A percentile compares a stretch with the other conserved stretches of the same genome.
Evolutionary conservation across 2,797 vertebrate species (phyloP).

Genomic region (Coranthus polyacanthus): DNA sequence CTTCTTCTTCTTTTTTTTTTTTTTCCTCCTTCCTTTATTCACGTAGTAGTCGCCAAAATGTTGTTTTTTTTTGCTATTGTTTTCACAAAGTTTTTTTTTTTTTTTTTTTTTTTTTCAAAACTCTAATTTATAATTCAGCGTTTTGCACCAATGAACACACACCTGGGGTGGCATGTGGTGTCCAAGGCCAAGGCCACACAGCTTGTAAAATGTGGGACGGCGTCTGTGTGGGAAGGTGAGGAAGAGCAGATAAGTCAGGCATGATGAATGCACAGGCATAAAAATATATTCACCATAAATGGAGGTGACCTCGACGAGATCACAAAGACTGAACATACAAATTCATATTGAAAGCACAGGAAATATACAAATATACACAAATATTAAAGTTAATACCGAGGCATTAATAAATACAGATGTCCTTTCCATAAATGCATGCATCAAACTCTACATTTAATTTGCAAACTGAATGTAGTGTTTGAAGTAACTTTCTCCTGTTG

Average conservation of each 20-base stretch:
- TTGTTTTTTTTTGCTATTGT: too few relatives aligned
- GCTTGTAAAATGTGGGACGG: background rate
- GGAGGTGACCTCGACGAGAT: slow-evolving; percentile 23
- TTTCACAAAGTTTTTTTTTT: background rate
- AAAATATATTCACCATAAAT: slow-evolving; percentile 19
- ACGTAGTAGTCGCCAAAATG: too few relatives aligned
- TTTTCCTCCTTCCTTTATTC: too few relatives aligned
- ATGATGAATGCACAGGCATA: slow-evolving; percentile 41
- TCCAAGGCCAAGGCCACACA: slow-evolving; percentile 42
- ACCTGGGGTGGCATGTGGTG: slow-evolving; percentile 16
- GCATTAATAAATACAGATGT: slow-evolving; percentile 14
- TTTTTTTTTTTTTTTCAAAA: background rate
- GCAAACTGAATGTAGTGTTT: background rate
- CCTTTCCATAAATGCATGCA: background rate
- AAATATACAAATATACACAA: slow-evolving; percentile 22
- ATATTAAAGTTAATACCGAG: background rate
- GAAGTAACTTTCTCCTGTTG: background rate
- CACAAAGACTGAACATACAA: too few relatives aligned
- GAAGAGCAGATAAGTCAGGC: slow-evolving; percentile 10
- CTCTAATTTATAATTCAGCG: background rate
- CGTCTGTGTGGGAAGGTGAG: slow-evolving; percentile 43
- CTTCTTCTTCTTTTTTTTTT: slow-evolving; percentile 19
- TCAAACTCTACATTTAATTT: slow-evolving; percentile 1
- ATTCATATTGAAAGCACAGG: too few relatives aligned
- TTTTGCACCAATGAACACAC: slow-evolving; percentile 9